A percentile compares a stretch with the other conserved stretches of the same genome.
Evolutionary conservation across 1,140 invertebrate species (phyloP).

Genomic region (Scaptomyza hsui): DNA sequence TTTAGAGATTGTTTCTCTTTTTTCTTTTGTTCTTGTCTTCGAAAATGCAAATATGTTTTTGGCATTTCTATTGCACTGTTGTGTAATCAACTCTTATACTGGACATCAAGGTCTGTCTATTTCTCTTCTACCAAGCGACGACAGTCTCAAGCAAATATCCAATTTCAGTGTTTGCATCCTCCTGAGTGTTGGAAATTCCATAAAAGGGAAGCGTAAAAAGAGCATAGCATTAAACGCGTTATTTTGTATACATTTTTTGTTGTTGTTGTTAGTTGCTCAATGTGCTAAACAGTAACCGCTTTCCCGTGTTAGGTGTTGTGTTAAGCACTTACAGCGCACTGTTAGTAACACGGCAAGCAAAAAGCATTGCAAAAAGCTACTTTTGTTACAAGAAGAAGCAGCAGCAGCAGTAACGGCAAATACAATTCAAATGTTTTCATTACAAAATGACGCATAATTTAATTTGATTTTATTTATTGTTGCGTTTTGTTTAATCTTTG

Average conservation of each 20-base stretch:
- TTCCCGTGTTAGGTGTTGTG: conserved; percentile 34
- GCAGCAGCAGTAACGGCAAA: conserved; percentile 21
- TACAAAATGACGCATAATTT: conserved; percentile 35
- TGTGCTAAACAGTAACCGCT: conserved; percentile 24
- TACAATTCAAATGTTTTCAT: conserved; percentile 31
- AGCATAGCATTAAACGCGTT: conserved; percentile 70
- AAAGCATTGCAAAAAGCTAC: conserved; percentile 8
- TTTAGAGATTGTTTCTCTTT: conserved; percentile 32
- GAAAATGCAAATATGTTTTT: conserved; percentile 59
- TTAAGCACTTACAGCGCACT: conserved; percentile 44
- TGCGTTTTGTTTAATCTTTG: conserved; percentile 38
- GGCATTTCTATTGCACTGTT: conserved; percentile 58
- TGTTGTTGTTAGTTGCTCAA: conserved; percentile 26
- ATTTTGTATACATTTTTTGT: conserved; percentile 73
- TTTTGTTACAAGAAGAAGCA: conserved; percentile 13
- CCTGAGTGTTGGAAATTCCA: conserved; percentile 56
- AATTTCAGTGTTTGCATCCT: conserved; percentile 84
- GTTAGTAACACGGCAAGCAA: conserved; percentile 59
- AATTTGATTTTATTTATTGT: conserved; percentile 54
- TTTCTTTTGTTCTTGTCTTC: conserved; percentile 33
- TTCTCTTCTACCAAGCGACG: conserved; percentile 85
- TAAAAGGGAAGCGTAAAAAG: conserved; percentile 67
- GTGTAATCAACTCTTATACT: conserved; percentile 25
- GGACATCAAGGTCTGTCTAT: conserved; percentile 10
- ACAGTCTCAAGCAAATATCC: conserved; percentile 85